Evolutionary conservation across 2,888 invertebrate genomes (phyloP), one percentile per base, ranked within the genome.

Genomic region (Drosophila mimica): DNA sequence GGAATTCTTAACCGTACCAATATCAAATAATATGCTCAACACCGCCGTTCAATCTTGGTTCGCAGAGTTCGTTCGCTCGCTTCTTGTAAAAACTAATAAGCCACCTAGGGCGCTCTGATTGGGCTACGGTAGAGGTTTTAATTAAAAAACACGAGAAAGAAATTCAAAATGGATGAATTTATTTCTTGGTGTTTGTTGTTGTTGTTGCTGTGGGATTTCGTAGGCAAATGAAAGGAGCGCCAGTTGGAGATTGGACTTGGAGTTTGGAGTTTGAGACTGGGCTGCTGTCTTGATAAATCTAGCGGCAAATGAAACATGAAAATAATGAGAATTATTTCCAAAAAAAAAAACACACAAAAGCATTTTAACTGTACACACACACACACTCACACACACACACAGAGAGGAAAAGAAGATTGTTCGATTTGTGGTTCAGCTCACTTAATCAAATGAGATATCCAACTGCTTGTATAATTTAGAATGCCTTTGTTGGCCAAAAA

Each of bases 91-190:
- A 86, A 88, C 88, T 88, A 91, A 90, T 91, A 89, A 90, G 91
- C 87, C 85, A 88, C 91, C 91, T 88, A 92, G 89, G 77, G 92
- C 88, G 92, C 82, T 89, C 92, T 92, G 92, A 92, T 92, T 91
- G 91, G 89, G 79, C 87, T 84, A 88, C 78, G 82, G 81, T 82
- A 88, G 89, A 89, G 91, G 84, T 82, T 91, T 92, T 91, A 92
- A 91, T 91, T 91, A 90, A 88, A 83, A 91, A 88, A 89, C 79
- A 88, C 81, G 74, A 83, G 77, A 79, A 75, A 74, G 76, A 67
- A 71, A 56, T 74, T 66, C 74, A 73, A 78, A 68, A 68, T 78
- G 59, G 60, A 73, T 77, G 69, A 70, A 65, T 38, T 48, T 40
- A 25, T 46, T 46, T 46, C 15, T 25, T 46, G 15, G 15, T 25